phyloP scores from a whole-genome alignment of 1,140 invertebrate species.

The Drosophila kepulauana region DNA sequence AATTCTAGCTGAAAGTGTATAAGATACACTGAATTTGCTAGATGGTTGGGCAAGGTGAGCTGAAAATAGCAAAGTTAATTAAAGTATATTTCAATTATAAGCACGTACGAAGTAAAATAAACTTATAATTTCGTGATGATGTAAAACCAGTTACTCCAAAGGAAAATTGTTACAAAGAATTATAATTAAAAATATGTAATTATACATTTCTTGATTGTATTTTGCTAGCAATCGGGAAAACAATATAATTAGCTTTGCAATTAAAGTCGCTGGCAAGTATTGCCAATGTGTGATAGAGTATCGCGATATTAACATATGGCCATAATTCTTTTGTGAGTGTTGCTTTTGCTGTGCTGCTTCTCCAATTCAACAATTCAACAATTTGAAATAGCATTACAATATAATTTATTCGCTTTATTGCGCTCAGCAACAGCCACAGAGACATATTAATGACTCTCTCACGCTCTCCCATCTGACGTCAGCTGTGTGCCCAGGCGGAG shows the following conservation, averaged over 20 bases:
- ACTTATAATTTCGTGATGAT: conserved; percentile 1
- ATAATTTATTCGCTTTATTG: conserved; percentile 75
- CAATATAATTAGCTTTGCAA: background rate
- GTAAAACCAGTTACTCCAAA: background rate
- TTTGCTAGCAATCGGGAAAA: background rate
- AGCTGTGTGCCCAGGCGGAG: conserved; percentile 31
- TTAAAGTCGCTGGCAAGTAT: background rate
- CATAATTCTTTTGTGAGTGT: conserved; percentile 7
- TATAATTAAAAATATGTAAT: too few species aligned
- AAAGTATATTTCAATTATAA: background rate
- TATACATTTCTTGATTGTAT: background rate
- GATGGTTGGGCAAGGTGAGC: background rate
- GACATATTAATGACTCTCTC: conserved; percentile 73
- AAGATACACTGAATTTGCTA: background rate
- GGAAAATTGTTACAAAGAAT: background rate
- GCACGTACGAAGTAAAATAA: background rate
- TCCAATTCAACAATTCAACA: conserved; percentile 54
- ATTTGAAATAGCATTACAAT: conserved; percentile 78
- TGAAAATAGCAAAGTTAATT: background rate
- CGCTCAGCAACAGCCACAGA: conserved; percentile 41
- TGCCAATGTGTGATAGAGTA: conserved; percentile 42
- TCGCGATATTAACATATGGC: conserved; percentile 2
- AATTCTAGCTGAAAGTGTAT: conserved; percentile 43
- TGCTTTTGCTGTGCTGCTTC: conserved; percentile 18
- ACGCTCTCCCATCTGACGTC: conserved; percentile 46